A percentile compares a stretch with the other conserved stretches of the same genome.
Evolutionary conservation across 1,140 invertebrate species (phyloP).

Genomic region (Cherax quadricarinatus): DNA sequence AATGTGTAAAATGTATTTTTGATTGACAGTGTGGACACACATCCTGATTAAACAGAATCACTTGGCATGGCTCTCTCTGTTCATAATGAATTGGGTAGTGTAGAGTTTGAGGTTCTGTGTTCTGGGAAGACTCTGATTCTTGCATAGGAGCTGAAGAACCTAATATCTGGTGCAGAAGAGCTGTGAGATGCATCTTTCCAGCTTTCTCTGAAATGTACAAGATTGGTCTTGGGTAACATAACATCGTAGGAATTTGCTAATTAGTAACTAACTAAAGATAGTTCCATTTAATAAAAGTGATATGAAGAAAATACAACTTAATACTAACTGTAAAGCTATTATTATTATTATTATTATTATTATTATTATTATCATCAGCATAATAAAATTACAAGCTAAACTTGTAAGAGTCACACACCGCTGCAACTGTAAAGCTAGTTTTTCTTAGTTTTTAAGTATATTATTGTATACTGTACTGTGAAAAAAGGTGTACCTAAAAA

Average conservation of each 20-base stretch:
- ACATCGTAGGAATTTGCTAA: background rate
- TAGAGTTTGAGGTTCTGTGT: background rate
- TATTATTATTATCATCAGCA: no score
- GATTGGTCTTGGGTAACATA: background rate
- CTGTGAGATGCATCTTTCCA: constrained; percentile 15
- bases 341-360: no score
- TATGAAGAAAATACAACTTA: no score
- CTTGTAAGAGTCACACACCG: no score
- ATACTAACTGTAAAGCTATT: no score
- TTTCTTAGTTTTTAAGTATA: no score
- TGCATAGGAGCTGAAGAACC: background rate
- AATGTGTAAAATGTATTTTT: constrained; percentile 5
- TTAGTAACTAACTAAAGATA: background rate
- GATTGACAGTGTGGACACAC: constrained; percentile 52
- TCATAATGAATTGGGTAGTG: background rate
- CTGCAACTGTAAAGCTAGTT: no score
- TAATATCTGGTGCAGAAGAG: constrained; percentile 41
- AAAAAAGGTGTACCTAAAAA: no score
- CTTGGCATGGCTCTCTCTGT: constrained; percentile 15
- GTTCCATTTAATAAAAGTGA: no score
- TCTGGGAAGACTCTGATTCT: background rate
- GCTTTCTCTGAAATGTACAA: constrained; percentile 31
- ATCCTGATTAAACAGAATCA: constrained; percentile 21
- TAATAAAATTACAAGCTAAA: no score
- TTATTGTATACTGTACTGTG: no score